These are phyloP conservation scores for Drosophila kohkoa DNA, from an alignment of 1,140 invertebrate genomes.

Conservation along the genomic window DNA sequence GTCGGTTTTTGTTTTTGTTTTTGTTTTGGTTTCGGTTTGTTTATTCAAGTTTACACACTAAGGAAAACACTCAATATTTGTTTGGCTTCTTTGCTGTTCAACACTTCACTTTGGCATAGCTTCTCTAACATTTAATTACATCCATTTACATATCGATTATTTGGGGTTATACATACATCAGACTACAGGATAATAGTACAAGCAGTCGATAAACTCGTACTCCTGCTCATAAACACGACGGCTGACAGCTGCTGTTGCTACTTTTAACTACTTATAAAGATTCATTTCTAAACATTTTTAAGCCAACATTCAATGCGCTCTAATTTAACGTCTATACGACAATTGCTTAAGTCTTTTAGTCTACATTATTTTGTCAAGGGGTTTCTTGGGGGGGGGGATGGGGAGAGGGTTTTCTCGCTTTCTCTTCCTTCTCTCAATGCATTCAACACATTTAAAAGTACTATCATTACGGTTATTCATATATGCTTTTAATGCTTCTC, in stretches of 20 bases:
- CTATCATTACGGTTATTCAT: slow-evolving; percentile 30
- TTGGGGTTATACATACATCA: slow-evolving; percentile 59
- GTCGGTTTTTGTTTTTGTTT: slow-evolving; percentile 59
- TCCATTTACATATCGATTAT: slow-evolving; percentile 28
- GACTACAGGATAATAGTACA: slow-evolving; percentile 59
- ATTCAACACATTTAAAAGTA: slow-evolving; percentile 44
- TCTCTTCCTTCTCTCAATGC: slow-evolving; percentile 34
- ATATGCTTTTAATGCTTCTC: slow-evolving; percentile 10
- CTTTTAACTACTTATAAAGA: slow-evolving; percentile 52
- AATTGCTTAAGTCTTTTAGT: slow-evolving; percentile 85
- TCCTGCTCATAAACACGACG: slow-evolving; percentile 23
- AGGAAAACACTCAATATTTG: slow-evolving; percentile 34
- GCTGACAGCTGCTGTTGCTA: slow-evolving; percentile 23
- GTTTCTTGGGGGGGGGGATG: neutral
- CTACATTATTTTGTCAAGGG: slow-evolving; percentile 63
- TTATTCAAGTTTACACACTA: slow-evolving; percentile 24
- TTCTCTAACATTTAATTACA: slow-evolving; percentile 25
- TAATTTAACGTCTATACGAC: slow-evolving; percentile 84
- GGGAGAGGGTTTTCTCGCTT: neutral
- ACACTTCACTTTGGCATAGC: slow-evolving; percentile 3
- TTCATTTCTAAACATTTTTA: slow-evolving; percentile 56
- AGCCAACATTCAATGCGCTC: slow-evolving; percentile 84
- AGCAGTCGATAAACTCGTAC: slow-evolving; percentile 51
- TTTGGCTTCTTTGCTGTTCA: neutral
- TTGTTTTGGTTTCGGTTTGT: slow-evolving; percentile 38